Conservation (phyloP, 2,888 invertebrate species). For the Caenorhabditis macrosperma region DNA sequence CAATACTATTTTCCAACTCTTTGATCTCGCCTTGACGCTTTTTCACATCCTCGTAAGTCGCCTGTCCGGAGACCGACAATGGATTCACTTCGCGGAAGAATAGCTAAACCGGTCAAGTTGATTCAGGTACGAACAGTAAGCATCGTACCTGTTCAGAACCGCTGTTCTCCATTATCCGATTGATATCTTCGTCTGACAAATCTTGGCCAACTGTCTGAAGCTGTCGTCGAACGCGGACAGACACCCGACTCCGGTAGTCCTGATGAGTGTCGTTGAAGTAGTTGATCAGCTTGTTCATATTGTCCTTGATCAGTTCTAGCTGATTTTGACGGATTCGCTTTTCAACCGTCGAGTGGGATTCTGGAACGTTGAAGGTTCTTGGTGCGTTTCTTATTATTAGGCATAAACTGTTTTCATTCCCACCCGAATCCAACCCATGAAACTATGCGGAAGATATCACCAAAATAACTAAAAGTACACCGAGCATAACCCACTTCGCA, state of each 20-base stretch:
- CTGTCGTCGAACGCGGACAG: constrained; percentile 77
- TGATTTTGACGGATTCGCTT: constrained; percentile 74
- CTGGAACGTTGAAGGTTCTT: constrained; percentile 47
- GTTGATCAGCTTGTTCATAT: constrained; percentile 72
- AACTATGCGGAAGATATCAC: too few relatives aligned
- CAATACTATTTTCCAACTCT: constrained; percentile 98
- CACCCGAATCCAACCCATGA: too few relatives aligned
- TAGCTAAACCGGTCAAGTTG: constrained; percentile 53
- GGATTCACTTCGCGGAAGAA: constrained; percentile 78
- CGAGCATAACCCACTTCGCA: too few relatives aligned
- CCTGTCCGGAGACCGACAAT: constrained; percentile 72
- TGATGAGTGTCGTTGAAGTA: constrained; percentile 75
- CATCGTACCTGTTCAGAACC: constrained; percentile 64
- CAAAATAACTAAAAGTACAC: too few relatives aligned
- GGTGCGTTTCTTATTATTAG: not conserved
- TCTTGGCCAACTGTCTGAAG: constrained; percentile 76
- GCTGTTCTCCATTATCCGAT: constrained; percentile 71
- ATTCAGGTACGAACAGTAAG: too few relatives aligned
- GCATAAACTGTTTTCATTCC: not conserved
- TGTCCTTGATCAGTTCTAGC: constrained; percentile 71
- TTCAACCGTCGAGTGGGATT: constrained; percentile 58
- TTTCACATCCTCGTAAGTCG: constrained; percentile 77
- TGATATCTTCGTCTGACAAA: constrained; percentile 71
- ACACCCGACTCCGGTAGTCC: constrained; percentile 77
- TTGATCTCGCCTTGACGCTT: constrained; percentile 97